Conservation (phyloP, 2,113 vertebrate genomes). For the Psittacara wagleri region DNA sequence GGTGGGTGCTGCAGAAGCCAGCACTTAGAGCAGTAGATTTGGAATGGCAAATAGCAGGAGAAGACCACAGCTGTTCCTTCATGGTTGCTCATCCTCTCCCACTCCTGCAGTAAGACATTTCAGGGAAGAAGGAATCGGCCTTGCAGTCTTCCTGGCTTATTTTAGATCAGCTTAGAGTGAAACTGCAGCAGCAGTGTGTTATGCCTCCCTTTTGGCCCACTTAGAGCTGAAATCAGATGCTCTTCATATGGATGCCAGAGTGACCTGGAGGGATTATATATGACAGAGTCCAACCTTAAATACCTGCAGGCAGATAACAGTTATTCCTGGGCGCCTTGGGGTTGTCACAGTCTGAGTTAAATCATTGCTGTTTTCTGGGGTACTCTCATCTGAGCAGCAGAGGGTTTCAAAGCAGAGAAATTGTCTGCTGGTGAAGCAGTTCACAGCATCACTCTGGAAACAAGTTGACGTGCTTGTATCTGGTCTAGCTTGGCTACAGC, state of each 20-base stretch:
- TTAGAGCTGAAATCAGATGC: background rate
- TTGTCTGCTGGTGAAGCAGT: background rate
- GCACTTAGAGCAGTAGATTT: background rate
- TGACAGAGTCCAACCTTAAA: background rate
- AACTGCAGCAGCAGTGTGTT: background rate
- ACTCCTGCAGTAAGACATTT: slow-evolving; percentile 9
- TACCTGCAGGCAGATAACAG: background rate
- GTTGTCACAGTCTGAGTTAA: background rate
- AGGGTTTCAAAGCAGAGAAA: slow-evolving; percentile 3
- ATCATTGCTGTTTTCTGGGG: background rate
- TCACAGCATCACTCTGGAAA: background rate
- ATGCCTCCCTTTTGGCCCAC: background rate
- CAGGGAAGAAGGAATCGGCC: background rate
- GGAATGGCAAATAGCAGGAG: background rate
- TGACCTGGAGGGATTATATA: background rate
- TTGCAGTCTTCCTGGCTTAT: slow-evolving; percentile 8
- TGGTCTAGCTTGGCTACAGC: background rate
- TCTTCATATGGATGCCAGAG: background rate
- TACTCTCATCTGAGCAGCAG: background rate
- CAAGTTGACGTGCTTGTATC: background rate
- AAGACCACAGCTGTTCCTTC: slow-evolving; percentile 25
- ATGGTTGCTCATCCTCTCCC: slow-evolving; percentile 39
- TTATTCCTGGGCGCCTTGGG: background rate
- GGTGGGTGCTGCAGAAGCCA: background rate
- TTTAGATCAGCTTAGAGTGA: slow-evolving; percentile 14